Evolutionary conservation across 2,113 vertebrate species (phyloP).

Genomic region (Myrmophylax atrothorax): DNA sequence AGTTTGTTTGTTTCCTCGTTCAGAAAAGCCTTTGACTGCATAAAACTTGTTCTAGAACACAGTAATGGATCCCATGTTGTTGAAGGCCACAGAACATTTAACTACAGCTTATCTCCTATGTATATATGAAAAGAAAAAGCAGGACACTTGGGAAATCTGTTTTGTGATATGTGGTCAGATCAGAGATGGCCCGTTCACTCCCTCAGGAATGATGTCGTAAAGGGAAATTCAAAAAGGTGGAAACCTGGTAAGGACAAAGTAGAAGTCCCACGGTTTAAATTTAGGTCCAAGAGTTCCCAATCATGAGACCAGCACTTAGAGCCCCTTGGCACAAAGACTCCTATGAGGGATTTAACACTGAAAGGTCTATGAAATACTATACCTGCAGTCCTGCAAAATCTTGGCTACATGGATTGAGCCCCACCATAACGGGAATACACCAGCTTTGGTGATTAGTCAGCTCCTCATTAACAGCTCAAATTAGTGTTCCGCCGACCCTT

Average conservation of each 20-base stretch:
- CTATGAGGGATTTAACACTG: background rate
- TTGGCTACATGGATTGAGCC: background rate
- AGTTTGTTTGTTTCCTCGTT: slow-evolving; percentile 1
- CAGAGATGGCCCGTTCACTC: slow-evolving; percentile 21
- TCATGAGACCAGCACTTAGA: background rate
- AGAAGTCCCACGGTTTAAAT: background rate
- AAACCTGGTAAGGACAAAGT: background rate
- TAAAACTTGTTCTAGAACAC: slow-evolving; percentile 52
- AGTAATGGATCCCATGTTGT: slow-evolving; percentile 51
- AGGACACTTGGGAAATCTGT: slow-evolving; percentile 72
- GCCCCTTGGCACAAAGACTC: background rate
- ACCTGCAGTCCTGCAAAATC: background rate
- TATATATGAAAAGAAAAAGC: slow-evolving; percentile 43
- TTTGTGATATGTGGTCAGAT: slow-evolving; percentile 32
- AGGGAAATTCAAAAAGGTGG: slow-evolving; percentile 52
- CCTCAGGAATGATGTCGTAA: background rate
- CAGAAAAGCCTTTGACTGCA: slow-evolving; percentile 47
- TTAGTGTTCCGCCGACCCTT: background rate
- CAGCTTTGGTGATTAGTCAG: background rate
- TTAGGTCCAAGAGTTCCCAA: slow-evolving; percentile 2
- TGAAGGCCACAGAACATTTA: slow-evolving; percentile 78
- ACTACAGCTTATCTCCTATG: slow-evolving; percentile 35
- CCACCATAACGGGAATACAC: background rate
- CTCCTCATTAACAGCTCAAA: slow-evolving; percentile 20
- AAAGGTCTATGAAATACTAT: background rate